Evolutionary conservation across 2,888 invertebrate species (phyloP).

Genomic region (Lycia hirtaria): DNA sequence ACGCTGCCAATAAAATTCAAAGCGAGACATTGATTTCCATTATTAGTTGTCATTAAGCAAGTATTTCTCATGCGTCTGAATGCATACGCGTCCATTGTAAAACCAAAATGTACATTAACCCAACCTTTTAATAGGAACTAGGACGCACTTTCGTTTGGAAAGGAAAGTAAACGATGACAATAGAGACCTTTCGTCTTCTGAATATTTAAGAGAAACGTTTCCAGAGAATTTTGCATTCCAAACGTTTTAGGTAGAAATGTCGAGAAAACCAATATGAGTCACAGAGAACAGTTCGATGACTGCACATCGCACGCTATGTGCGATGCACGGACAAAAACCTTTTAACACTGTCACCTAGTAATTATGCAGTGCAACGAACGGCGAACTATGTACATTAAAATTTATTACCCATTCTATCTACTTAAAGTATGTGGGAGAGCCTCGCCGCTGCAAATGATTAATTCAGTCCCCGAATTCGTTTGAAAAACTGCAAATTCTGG

Average conservation of each 20-base stretch:
- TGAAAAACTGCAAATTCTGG: slow-evolving; percentile 30
- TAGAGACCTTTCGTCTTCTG: slow-evolving; percentile 56
- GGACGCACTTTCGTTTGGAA: slow-evolving; percentile 76
- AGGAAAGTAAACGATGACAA: slow-evolving; percentile 71
- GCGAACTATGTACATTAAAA: slow-evolving; percentile 24
- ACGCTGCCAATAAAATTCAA: slow-evolving; percentile 17
- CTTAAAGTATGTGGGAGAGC: slow-evolving; percentile 7
- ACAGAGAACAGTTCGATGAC: slow-evolving; percentile 33
- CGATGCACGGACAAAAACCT: slow-evolving; percentile 39
- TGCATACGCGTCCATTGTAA: slow-evolving; percentile 52
- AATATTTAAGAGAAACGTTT: slow-evolving; percentile 56
- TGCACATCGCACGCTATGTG: slow-evolving; percentile 36
- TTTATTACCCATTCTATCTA: slow-evolving; percentile 24
- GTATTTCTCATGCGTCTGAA: slow-evolving; percentile 30
- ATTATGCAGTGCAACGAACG: slow-evolving; percentile 34
- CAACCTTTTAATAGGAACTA: slow-evolving; percentile 64
- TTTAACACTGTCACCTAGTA: slow-evolving; percentile 41
- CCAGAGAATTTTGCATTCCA: slow-evolving; percentile 43
- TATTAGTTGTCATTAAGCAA: slow-evolving; percentile 36
- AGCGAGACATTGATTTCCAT: slow-evolving; percentile 33
- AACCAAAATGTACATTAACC: slow-evolving; percentile 60
- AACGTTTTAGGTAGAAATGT: slow-evolving; percentile 37
- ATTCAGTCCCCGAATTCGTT: slow-evolving; percentile 15
- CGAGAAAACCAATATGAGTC: slow-evolving; percentile 42
- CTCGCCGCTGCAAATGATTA: slow-evolving; percentile 10